A percentile compares a stretch with the other conserved stretches of the same genome.
These are phyloP conservation scores for Gavia stellata DNA, from an alignment of 2,113 vertebrate genomes.

Conservation along the genomic window DNA sequence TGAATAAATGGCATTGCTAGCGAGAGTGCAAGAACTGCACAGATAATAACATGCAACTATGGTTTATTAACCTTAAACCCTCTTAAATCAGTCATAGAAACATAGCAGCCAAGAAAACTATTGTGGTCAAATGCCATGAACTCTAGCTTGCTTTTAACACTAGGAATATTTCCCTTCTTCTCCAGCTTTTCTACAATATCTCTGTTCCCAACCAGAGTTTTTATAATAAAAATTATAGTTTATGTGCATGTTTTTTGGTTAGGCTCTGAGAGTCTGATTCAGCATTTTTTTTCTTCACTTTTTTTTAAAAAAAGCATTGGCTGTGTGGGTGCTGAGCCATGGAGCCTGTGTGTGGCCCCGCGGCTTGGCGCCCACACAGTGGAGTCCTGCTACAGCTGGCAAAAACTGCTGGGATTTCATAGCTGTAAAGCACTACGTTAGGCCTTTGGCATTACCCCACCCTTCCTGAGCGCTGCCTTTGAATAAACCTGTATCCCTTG, in stretches of 20 bases:
- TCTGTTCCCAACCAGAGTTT: background rate
- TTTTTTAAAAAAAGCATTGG: background rate
- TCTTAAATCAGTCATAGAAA: constrained; percentile 51
- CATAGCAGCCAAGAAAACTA: constrained; percentile 65
- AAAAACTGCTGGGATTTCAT: constrained; percentile 10
- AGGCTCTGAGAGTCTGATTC: constrained; percentile 33
- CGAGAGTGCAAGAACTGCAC: background rate
- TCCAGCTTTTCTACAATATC: background rate
- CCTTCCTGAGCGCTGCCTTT: background rate
- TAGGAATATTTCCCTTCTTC: background rate
- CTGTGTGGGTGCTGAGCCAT: constrained; percentile 36
- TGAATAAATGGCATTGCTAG: background rate
- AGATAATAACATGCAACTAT: constrained; percentile 54
- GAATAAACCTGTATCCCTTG: background rate
- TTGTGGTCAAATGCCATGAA: constrained; percentile 52
- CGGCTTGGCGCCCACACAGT: background rate
- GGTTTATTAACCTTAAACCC: constrained; percentile 61
- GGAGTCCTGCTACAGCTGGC: constrained; percentile 10
- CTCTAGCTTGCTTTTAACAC: constrained; percentile 31
- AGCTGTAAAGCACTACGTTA: background rate
- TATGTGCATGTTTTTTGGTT: constrained; percentile 45
- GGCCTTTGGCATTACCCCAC: constrained; percentile 9
- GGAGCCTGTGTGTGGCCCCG: constrained; percentile 26
- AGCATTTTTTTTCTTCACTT: background rate
- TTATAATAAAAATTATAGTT: constrained; percentile 49